Evolutionary conservation across 2,888 invertebrate species (phyloP), one percentile per base, ranked within the genome.

Genomic region (Acleris laterana): DNA sequence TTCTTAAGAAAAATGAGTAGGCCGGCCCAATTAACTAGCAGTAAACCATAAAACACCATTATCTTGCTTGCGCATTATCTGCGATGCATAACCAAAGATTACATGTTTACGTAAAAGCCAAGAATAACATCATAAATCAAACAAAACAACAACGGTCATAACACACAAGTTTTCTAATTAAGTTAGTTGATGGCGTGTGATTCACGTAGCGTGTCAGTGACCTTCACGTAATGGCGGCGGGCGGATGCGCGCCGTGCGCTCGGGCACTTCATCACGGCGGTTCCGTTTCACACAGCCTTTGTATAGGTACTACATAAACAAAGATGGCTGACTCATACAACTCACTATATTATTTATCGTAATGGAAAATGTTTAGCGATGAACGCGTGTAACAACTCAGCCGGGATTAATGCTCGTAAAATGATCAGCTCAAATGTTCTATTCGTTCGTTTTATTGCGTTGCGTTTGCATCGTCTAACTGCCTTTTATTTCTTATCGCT

Each of bases 181-280:
- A 80, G 77, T 76, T 73, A 80, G 77, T 77, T 72, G 74, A 57
- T 57, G 57, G 46, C 17, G 72, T 74, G 80, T 85, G 86, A 86
- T 81, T 84, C 84, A 84, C 79, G 79, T 76, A 72, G 74, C 80
- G 83, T 86, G 87, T 90, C 87, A 88, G 75, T 87, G 88, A 89
- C 88, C 89, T 89, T 88, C 86, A 79, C 77, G 77, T 80, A 81
- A 80, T 82, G 73, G 75, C 74, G 78, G 77, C 46, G 88, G 85
- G 80, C 86, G 88, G 85, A 87, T 85, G 80, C 74, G 68, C 72
- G 73, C 73, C 71, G 73, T 75, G 78, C 76, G 76, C 79, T 69
- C 80, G 76, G 76, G 78, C 77, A 81, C 80, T 80, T 78, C 77
- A 81, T 83, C 82, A 81, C 74, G 76, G 77, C 74, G 76, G 77